A percentile compares a stretch with the other conserved stretches of the same genome.
These are phyloP conservation scores for Nasonovia ribisnigri DNA, from an alignment of 2,888 invertebrate species.

Conservation along the genomic window DNA sequence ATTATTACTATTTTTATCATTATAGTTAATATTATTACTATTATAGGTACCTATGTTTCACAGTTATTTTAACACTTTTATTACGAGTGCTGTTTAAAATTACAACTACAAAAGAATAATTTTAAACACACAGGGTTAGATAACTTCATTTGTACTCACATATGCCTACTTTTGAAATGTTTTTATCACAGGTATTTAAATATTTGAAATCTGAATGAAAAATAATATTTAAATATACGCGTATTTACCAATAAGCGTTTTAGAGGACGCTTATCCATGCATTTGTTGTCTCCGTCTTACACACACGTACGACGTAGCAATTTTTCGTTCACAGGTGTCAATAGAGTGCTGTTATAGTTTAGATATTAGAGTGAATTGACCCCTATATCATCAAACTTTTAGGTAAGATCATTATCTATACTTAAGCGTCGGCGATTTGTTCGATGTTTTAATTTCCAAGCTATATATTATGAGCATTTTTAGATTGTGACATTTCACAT, in stretches of 20 bases:
- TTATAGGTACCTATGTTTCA: background rate
- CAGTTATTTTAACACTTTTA: conserved; percentile 21
- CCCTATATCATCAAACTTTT: too few species aligned
- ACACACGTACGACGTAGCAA: too few species aligned
- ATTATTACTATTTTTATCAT: conserved; percentile 5
- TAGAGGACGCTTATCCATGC: background rate
- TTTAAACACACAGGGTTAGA: background rate
- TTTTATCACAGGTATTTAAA: background rate
- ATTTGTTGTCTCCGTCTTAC: too few species aligned
- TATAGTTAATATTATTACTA: background rate
- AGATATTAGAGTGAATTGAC: too few species aligned
- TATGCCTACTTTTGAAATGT: background rate
- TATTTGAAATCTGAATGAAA: background rate
- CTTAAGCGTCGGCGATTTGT: too few species aligned
- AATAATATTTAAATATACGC: background rate
- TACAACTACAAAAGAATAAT: background rate
- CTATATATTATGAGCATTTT: too few species aligned
- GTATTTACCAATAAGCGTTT: background rate
- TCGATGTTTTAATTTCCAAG: too few species aligned
- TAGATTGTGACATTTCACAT: too few species aligned
- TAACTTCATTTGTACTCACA: background rate
- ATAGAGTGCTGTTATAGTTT: too few species aligned
- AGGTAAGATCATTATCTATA: too few species aligned
- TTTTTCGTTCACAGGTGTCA: too few species aligned
- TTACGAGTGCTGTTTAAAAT: conserved; percentile 14